Evolutionary conservation across 2,888 invertebrate species (phyloP).

Genomic region (Nephrocerus scutellatus): DNA sequence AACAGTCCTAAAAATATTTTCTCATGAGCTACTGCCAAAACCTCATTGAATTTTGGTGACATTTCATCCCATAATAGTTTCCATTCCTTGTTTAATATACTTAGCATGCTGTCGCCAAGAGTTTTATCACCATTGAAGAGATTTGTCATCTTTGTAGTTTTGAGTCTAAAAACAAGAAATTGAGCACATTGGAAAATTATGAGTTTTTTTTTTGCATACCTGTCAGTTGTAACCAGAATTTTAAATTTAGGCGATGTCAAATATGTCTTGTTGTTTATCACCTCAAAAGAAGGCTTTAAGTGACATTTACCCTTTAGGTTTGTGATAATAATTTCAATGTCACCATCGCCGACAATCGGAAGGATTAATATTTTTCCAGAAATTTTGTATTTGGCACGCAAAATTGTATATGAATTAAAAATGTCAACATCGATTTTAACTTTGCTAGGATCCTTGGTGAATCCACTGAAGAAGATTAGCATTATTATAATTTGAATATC

Average conservation of each 20-base stretch:
- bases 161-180: slow-evolving; percentile 24
- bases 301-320: slow-evolving; percentile 18
- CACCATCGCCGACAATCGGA: slow-evolving; percentile 30
- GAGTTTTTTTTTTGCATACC: no score
- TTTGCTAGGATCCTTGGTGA: slow-evolving; percentile 24
- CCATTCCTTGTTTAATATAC: slow-evolving; percentile 32
- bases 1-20: slow-evolving; percentile 2
- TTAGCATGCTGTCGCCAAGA: slow-evolving; percentile 30
- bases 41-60: slow-evolving; percentile 26
- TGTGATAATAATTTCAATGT: slow-evolving; percentile 19
- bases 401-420: slow-evolving; percentile 12
- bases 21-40: slow-evolving; percentile 6
- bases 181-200: no score
- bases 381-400: slow-evolving; percentile 29
- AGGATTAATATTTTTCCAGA: slow-evolving; percentile 30
- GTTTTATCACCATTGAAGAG: slow-evolving; percentile 30
- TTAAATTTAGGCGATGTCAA: slow-evolving; percentile 24
- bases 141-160: slow-evolving; percentile 29
- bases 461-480: slow-evolving; percentile 23
- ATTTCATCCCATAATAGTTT: slow-evolving; percentile 26
- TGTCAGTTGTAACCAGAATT: slow-evolving; percentile 19
- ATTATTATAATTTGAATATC: background rate
- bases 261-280: slow-evolving; percentile 28
- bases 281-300: slow-evolving; percentile 17
- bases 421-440: slow-evolving; percentile 21